Evolutionary conservation across 2,797 vertebrate genomes (phyloP).

Genomic region (Anableps anableps): DNA sequence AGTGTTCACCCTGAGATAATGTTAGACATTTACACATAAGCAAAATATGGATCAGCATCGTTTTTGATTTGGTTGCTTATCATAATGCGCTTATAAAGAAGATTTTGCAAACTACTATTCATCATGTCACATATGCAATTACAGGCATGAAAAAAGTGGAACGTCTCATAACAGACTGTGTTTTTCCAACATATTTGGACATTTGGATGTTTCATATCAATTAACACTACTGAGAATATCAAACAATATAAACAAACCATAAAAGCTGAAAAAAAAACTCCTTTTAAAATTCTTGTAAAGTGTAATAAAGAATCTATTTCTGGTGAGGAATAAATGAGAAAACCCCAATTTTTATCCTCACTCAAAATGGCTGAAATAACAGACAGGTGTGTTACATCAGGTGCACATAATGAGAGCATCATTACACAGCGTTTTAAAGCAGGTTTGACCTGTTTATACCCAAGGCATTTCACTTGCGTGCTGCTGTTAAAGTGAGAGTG

Average conservation of each 20-base stretch:
- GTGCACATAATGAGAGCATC: neutral
- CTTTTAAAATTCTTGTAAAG: neutral
- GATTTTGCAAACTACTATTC: conserved; percentile 11
- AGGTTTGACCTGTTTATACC: too few relatives aligned
- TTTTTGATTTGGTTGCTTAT: conserved; percentile 24
- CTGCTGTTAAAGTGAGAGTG: neutral
- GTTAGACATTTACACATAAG: conserved; percentile 44
- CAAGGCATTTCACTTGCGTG: neutral
- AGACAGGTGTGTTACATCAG: neutral
- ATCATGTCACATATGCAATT: conserved; percentile 44
- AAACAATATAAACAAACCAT: neutral
- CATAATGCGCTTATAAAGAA: conserved; percentile 27
- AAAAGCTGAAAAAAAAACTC: neutral
- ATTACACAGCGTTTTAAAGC: too few relatives aligned
- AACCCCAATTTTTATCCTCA: neutral
- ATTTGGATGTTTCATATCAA: neutral
- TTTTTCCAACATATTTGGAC: neutral
- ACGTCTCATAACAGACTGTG: neutral
- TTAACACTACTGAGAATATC: neutral
- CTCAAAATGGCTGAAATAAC: neutral
- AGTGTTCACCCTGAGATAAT: conserved; percentile 43
- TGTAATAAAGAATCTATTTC: too few relatives aligned
- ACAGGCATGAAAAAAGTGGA: neutral
- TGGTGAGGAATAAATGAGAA: neutral
- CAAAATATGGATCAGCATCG: conserved; percentile 10